A percentile compares a stretch with the other conserved stretches of the same genome.
These are phyloP conservation scores for Enoplosus armatus DNA, from an alignment of 2,797 vertebrate species.

Conservation along the genomic window DNA sequence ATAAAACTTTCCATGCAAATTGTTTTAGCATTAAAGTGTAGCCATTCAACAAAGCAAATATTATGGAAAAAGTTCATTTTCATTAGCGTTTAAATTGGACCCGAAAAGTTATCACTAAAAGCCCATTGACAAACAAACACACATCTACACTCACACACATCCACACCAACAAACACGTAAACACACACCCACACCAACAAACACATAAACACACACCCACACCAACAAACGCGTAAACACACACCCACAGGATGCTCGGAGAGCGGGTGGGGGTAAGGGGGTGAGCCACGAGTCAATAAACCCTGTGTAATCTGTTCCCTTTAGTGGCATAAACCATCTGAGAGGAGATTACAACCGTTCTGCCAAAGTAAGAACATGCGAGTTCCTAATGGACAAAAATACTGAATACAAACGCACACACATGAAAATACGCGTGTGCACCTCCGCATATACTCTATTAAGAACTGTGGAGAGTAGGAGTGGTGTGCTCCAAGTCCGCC, in stretches of 20 bases:
- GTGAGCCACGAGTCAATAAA: slow-evolving; percentile 81
- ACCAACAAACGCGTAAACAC: slow-evolving; percentile 48
- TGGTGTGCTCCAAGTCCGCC: slow-evolving; percentile 16
- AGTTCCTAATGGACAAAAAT: slow-evolving; percentile 77
- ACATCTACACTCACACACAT: slow-evolving; percentile 36
- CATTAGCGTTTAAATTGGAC: neutral
- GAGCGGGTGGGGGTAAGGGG: slow-evolving; percentile 67
- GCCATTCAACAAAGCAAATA: neutral
- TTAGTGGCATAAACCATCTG: slow-evolving; percentile 84
- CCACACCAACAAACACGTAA: slow-evolving; percentile 23
- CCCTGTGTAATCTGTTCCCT: slow-evolving; percentile 84
- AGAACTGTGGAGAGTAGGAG: slow-evolving; percentile 14
- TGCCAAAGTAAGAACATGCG: slow-evolving; percentile 79
- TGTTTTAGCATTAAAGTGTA: neutral
- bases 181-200: slow-evolving; percentile 8
- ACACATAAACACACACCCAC: slow-evolving; percentile 25
- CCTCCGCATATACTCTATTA: slow-evolving; percentile 21
- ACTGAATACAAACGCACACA: slow-evolving; percentile 55
- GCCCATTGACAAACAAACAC: slow-evolving; percentile 30
- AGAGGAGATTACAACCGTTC: slow-evolving; percentile 84
- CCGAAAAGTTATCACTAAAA: slow-evolving; percentile 22
- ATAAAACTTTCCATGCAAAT: neutral
- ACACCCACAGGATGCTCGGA: slow-evolving; percentile 59
- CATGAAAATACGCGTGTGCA: slow-evolving; percentile 14
- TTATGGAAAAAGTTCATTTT: fast-evolving